Conservation (phyloP, 2,113 vertebrate genomes). For the Lutjanus erythropterus region DNA sequence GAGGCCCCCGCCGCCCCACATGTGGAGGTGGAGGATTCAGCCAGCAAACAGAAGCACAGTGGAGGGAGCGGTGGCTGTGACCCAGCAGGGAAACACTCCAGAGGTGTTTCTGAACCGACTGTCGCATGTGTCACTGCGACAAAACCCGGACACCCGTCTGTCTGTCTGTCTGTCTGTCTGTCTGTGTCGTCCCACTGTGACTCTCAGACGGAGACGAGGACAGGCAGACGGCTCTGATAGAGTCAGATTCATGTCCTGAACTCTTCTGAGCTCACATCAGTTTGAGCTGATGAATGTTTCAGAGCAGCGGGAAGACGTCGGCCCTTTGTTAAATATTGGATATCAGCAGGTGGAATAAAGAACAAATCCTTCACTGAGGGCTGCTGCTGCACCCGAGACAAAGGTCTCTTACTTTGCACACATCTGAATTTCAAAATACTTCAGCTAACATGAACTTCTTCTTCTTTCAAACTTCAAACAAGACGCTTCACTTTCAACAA, state of each 20-base stretch:
- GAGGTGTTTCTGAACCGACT: neutral
- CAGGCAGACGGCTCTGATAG: neutral
- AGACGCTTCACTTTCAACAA: too few species aligned
- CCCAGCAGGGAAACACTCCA: slow-evolving; percentile 11
- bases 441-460: too few species aligned
- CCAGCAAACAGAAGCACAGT: slow-evolving; percentile 53
- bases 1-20: slow-evolving; percentile 29
- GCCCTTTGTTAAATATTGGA: neutral
- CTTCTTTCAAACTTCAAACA: too few species aligned
- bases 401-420: too few species aligned
- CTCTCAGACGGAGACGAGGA: neutral
- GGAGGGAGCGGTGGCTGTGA: neutral
- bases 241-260: neutral
- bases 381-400: too few species aligned
- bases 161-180: too few species aligned
- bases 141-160: neutral
- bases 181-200: too few species aligned
- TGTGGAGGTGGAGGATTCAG: slow-evolving; percentile 38
- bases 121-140: neutral
- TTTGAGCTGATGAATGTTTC: neutral
- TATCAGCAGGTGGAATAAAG: neutral
- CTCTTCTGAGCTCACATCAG: neutral
- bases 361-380: neutral
- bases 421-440: too few species aligned
- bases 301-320: neutral